phyloP scores from a whole-genome alignment of 2,888 invertebrate species.

The Agonopterix arenella region DNA sequence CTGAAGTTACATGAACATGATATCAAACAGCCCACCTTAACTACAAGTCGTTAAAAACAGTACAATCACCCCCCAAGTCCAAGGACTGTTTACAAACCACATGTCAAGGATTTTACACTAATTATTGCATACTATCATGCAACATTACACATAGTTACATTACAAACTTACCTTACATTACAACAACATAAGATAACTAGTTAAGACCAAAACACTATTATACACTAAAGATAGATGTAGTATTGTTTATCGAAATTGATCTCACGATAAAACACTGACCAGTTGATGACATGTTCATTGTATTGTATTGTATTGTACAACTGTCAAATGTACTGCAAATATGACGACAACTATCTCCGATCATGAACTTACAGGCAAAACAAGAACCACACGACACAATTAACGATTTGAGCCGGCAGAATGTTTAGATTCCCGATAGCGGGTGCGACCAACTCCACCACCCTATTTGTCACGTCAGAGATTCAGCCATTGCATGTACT shows the following conservation, averaged over 20 bases:
- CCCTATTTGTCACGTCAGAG: conserved; percentile 29
- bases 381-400: conserved; percentile 40
- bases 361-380: conserved; percentile 39
- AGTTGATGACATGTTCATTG: conserved; percentile 22
- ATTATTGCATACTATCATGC: no score
- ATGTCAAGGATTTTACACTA: no score
- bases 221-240: conserved; percentile 4
- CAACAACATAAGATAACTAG: no score
- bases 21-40: no score
- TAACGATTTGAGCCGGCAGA: conserved; percentile 51
- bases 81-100: no score
- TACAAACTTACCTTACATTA: no score
- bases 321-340: conserved; percentile 20
- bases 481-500: conserved; percentile 41
- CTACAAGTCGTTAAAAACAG: no score
- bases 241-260: conserved; percentile 40
- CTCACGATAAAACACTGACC: conserved; percentile 13
- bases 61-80: no score
- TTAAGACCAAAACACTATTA: no score
- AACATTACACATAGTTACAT: no score
- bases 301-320: neutral
- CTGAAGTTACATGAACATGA: no score
- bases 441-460: conserved; percentile 24
- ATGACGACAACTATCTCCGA: conserved; percentile 20
- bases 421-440: conserved; percentile 17